Evolutionary conservation across 2,113 vertebrate genomes (phyloP).

Genomic region (Pseudolaguvia tuberculata): DNA sequence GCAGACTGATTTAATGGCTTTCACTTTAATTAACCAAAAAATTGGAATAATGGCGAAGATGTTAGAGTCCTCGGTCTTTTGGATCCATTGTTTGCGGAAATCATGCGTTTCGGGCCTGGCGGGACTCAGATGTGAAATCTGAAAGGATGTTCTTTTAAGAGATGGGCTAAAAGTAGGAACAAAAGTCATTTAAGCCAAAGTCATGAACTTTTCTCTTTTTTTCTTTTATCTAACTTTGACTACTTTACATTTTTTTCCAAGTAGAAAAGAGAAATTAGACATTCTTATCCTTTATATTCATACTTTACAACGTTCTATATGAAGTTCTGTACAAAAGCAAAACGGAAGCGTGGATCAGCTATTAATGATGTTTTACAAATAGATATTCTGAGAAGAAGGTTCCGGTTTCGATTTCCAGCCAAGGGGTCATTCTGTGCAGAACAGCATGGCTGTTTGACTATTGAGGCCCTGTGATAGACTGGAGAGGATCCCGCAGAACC

Average conservation of each 20-base stretch:
- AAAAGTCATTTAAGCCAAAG: constrained; percentile 44
- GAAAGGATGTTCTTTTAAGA: constrained; percentile 46
- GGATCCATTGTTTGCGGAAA: constrained; percentile 55
- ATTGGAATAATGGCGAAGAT: constrained; percentile 51
- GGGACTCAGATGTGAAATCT: constrained; percentile 42
- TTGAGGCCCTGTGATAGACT: no score
- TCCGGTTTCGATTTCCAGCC: no score
- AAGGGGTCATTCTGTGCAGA: no score
- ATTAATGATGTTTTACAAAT: neutral
- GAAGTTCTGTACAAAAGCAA: neutral
- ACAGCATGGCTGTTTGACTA: no score
- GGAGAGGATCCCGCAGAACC: no score
- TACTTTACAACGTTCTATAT: neutral
- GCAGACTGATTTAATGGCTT: constrained; percentile 72
- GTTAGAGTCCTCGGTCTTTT: constrained; percentile 50
- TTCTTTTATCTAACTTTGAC: neutral
- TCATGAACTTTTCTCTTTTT: constrained; percentile 21
- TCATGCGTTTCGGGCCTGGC: constrained; percentile 35
- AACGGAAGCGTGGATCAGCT: neutral
- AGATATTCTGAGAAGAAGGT: no score
- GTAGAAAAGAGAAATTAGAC: no score
- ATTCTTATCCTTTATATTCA: neutral
- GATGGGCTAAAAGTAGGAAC: constrained; percentile 35
- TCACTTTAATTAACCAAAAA: constrained; percentile 62
- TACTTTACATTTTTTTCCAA: no score